phyloP scores from a whole-genome alignment of 2,888 invertebrate species.

The Caenorhabditis doughertyi region DNA sequence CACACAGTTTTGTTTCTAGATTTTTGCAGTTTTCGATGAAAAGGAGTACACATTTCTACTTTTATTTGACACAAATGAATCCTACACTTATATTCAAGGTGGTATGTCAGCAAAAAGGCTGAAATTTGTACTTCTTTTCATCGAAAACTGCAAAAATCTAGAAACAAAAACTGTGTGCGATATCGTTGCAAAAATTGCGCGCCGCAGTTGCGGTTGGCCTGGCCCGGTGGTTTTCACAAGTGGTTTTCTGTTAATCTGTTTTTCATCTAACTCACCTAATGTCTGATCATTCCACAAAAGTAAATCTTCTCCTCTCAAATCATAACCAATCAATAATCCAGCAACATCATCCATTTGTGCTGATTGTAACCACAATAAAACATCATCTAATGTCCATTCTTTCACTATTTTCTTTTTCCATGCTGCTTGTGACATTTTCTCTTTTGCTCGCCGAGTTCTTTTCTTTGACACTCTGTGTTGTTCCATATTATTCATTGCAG shows the following conservation, averaged over 20 bases:
- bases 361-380: slow-evolving; percentile 75
- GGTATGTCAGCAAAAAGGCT: no score
- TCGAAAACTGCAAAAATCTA: neutral
- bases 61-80: no score
- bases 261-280: slow-evolving; percentile 61
- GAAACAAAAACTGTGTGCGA: no score
- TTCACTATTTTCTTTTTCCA: slow-evolving; percentile 66
- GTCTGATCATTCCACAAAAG: slow-evolving; percentile 70
- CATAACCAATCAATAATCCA: slow-evolving; percentile 74
- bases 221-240: no score
- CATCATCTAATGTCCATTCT: slow-evolving; percentile 75
- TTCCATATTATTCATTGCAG: slow-evolving; percentile 53
- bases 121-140: no score
- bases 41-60: no score
- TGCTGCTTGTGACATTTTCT: slow-evolving; percentile 65
- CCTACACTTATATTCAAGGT: no score
- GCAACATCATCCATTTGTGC: slow-evolving; percentile 74
- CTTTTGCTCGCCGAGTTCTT: slow-evolving; percentile 66
- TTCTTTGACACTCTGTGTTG: slow-evolving; percentile 63
- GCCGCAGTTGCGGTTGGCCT: no score
- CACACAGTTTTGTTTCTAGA: no score
- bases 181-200: no score
- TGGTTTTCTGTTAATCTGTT: no score
- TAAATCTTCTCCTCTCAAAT: slow-evolving; percentile 72
- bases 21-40: no score